Base-by-base conservation (phyloP, 2,797 vertebrate genomes). In the Hemibagrus guttatus region DNA sequence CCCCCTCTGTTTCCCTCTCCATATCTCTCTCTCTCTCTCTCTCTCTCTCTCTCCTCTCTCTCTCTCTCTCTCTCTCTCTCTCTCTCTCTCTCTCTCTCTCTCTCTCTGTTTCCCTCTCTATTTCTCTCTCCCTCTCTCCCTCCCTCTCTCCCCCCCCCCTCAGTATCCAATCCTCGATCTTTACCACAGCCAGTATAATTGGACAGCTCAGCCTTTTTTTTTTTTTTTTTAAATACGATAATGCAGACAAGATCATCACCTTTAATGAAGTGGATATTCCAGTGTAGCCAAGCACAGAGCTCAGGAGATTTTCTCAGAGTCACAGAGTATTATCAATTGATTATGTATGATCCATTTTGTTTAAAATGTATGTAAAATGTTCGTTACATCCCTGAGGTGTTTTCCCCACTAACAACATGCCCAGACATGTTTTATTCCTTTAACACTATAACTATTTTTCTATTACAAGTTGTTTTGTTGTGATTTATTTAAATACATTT, bases 171-270 rank as follows among this genome's bases (percentile, higher is more conserved):
- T 81, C 84, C 74, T 63, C 54, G 69, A 89, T 89, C 91, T 49
- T 74, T 74, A 88, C 87, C 82, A 82, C 68, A 90, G 89, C 89
- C 87, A 88, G 85, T 89, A 88, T 90, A 91, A 93, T 89, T 92
- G 87, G 80, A 91, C 90, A 88, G 90, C 91, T 91, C 92, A 87
- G 89, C 85, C 74, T 88, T 82, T 84, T 87, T 91, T 90, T 87
- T 14, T 35, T 1, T 66, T 52, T 87, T 83, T 83, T 82, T 54
- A 49, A 49, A 49, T 21, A 71, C 31, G 81, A 87, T 89, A 91
- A 92, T 80, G 88, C 69, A 80, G 88, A 90, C 84, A 85, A 86
- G 84, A 91, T 90, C 84, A 76, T 91, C 79, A 87, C 88, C 87
- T 90, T 86, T 92, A 91, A 91, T 88, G 76, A 83, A 89, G 82